Evolutionary conservation across 1,140 invertebrate species (phyloP), one percentile per base, ranked within the genome.

Genomic region (Lepidostoma basale): DNA sequence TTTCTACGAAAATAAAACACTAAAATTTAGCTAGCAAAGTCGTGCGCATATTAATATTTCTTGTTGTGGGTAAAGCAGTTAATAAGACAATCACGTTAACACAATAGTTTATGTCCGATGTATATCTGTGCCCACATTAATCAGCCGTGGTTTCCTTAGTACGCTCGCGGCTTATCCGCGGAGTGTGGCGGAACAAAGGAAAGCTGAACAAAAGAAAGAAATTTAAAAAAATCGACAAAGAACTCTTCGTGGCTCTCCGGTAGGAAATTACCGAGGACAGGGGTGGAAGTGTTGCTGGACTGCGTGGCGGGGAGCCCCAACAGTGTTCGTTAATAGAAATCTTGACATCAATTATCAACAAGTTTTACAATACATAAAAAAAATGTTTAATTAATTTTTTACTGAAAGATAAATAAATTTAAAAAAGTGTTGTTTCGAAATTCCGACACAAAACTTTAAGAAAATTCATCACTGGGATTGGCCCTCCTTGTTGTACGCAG

Each of bases 71-170:
- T n/a, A n/a, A 40, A n/a, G 14, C n/a, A 22, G 45, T n/a, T 23
- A 49, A 49, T 49, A 18, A 49, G 18, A 49, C 45, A 49, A 49
- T 49, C 45, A 23, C 45, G 45, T 49, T 49, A 49, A 49, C 45
- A 49, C 23, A 49, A 12, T 8, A 49, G 18, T 49, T 49, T 49
- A 49, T 49, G 45, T 49, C 45, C 23, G 45, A 49, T 49, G 45
- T 18, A 49, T 49, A 49, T 49, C 45, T 49, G 45, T 23, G 45
- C 25, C 18, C 23, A 23, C 45, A 49, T 49, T 49, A 49, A 49
- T 49, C 45, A 49, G 45, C 23, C 45, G 45, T 12, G 14, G 45
- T 23, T 49, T 4, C 45, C 25, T 49, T 49, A 49, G 25, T 49
- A 18, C 23, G 20, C 4, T 23, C 20, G 22, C 45, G 3, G 20